phyloP scores from a whole-genome alignment of 2,797 vertebrate genomes.

The Thaleichthys pacificus region DNA sequence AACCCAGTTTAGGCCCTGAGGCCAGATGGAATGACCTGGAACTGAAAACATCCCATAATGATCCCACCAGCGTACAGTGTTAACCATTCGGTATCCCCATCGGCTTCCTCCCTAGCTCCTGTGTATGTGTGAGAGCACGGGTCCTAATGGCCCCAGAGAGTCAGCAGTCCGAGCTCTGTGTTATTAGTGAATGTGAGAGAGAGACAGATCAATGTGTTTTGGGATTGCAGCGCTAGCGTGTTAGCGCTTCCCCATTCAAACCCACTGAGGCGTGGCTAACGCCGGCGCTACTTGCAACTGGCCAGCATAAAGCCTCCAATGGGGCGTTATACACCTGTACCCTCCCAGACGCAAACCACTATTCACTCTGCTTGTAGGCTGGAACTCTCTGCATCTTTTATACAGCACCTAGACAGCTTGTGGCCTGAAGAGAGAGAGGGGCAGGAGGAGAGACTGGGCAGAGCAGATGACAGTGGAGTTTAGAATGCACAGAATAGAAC shows the following conservation, averaged over 20 bases:
- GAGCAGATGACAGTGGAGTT: background rate
- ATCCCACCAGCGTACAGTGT: too few species aligned
- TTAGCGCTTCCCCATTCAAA: conserved; percentile 62
- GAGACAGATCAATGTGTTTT: conserved; percentile 70
- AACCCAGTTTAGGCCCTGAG: too few species aligned
- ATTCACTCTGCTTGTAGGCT: background rate
- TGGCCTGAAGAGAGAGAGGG: background rate
- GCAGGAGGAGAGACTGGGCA: background rate
- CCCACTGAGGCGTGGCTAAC: conserved; percentile 68
- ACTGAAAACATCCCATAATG: background rate
- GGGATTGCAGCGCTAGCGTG: conserved; percentile 50
- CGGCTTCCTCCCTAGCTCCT: too few species aligned
- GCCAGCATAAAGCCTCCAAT: conserved; percentile 53
- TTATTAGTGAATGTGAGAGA: conserved; percentile 54
- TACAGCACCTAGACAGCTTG: background rate
- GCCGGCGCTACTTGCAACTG: conserved; percentile 57
- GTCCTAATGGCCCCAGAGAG: conserved; percentile 64
- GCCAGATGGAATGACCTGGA: conserved; percentile 34
- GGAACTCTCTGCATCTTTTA: background rate
- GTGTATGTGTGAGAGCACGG: too few species aligned
- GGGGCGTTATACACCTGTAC: conserved; percentile 57
- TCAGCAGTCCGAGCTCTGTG: conserved; percentile 52
- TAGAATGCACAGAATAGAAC: too few species aligned
- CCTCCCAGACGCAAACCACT: conserved; percentile 25
- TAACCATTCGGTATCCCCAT: too few species aligned